Evolutionary conservation across 1,140 invertebrate species (phyloP).

Genomic region (Forficula auricularia): DNA sequence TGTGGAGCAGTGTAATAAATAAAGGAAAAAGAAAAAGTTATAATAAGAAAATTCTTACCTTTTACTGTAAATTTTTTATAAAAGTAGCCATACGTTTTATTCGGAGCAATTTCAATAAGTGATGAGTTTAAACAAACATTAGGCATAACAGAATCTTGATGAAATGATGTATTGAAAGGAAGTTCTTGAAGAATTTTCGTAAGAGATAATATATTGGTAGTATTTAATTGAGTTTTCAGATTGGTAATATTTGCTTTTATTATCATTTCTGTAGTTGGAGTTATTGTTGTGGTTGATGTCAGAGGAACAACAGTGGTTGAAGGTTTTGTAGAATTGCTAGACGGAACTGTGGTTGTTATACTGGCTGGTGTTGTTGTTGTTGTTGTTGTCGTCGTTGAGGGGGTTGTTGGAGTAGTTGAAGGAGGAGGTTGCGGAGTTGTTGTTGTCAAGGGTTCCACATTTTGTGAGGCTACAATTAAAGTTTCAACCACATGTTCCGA

Average conservation of each 20-base stretch:
- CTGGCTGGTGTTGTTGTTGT: constrained; percentile 30
- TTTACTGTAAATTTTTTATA: constrained; percentile 34
- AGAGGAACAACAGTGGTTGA: constrained; percentile 14
- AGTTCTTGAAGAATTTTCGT: constrained; percentile 13
- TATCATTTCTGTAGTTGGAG: constrained; percentile 11
- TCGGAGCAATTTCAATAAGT: constrained; percentile 36
- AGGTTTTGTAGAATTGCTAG: constrained; percentile 15
- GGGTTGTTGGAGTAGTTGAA: constrained; percentile 20
- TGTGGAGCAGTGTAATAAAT: too few relatives aligned
- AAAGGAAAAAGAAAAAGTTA: not conserved
- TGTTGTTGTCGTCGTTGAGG: constrained; percentile 24
- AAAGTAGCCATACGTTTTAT: constrained; percentile 55
- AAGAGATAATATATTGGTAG: not conserved
- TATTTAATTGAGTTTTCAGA: constrained; percentile 9
- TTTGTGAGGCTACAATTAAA: constrained; percentile 44
- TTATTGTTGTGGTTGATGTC: constrained; percentile 18
- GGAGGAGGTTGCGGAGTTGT: constrained; percentile 37
- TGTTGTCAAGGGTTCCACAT: constrained; percentile 37
- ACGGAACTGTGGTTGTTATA: constrained; percentile 22
- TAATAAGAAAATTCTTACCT: constrained; percentile 29
- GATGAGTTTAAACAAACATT: constrained; percentile 40
- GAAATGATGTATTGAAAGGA: constrained; percentile 14
- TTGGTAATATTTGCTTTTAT: too few relatives aligned
- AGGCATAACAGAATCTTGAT: constrained; percentile 22
- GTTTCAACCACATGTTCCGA: constrained; percentile 41